Conservation (phyloP, 2,797 vertebrate genomes). For the Florisuga fusca region DNA sequence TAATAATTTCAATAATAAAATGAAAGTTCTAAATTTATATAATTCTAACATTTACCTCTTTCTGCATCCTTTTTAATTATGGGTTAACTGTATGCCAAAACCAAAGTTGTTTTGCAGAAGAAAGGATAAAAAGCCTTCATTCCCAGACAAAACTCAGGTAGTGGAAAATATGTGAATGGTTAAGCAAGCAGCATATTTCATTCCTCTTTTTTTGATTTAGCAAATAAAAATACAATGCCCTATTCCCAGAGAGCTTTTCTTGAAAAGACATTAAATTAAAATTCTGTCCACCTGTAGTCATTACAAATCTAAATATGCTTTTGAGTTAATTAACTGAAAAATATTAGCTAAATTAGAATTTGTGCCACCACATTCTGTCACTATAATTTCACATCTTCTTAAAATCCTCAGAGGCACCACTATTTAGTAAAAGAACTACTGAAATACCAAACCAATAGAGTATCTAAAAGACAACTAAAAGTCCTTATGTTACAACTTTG, state of each 20-base stretch:
- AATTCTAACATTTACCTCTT: background rate
- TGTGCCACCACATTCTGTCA: background rate
- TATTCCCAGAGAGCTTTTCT: background rate
- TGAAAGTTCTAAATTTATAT: background rate
- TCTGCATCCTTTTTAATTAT: background rate
- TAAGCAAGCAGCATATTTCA: background rate
- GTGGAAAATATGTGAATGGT: background rate
- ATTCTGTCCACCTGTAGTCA: background rate
- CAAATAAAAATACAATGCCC: background rate
- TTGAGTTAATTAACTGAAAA: background rate
- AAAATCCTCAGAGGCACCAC: background rate
- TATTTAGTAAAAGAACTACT: background rate
- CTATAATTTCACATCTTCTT: background rate
- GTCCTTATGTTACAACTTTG: rapidly evolving
- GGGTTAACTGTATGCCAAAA: background rate
- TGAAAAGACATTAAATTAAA: background rate
- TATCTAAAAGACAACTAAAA: background rate
- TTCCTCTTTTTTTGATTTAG: background rate
- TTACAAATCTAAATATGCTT: background rate
- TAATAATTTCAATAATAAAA: no score
- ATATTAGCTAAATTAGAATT: background rate
- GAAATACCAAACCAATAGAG: background rate
- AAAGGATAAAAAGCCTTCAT: background rate
- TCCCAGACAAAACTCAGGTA: background rate
- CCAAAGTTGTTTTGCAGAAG: background rate